These are phyloP conservation scores for Menura novaehollandiae DNA, from an alignment of 2,113 vertebrate species.

Conservation along the genomic window DNA sequence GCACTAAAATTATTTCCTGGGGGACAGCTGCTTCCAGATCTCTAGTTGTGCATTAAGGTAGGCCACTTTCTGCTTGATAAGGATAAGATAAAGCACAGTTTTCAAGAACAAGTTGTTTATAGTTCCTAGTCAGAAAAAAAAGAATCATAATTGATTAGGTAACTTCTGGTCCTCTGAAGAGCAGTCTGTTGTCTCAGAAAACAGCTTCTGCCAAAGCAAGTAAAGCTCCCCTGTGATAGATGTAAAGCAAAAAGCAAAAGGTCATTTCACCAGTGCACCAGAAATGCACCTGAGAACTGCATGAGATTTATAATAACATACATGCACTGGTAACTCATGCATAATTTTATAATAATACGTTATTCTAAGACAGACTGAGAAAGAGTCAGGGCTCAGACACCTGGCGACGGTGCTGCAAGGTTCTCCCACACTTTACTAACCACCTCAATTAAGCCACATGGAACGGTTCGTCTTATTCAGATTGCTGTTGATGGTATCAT, in stretches of 20 bases:
- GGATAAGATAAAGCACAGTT: neutral
- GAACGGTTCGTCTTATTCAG: neutral
- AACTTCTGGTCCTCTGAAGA: neutral
- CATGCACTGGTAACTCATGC: neutral
- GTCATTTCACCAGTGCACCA: neutral
- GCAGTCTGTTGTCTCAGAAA: neutral
- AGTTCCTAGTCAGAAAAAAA: neutral
- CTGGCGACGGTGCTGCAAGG: neutral
- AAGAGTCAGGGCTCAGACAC: neutral
- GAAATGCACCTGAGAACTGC: neutral
- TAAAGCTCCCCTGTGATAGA: neutral
- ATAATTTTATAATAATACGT: rapidly evolving
- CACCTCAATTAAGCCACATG: neutral
- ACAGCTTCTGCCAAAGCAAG: neutral
- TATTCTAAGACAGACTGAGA: neutral
- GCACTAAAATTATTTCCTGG: neutral
- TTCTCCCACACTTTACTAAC: neutral
- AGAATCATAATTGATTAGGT: neutral
- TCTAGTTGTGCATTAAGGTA: neutral
- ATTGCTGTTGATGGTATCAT: neutral
- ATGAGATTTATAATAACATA: neutral
- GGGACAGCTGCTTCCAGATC: neutral
- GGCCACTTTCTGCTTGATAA: neutral
- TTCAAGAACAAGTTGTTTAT: neutral
- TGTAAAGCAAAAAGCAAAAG: neutral